Evolutionary conservation across 35 echinoderm and acorn worm genomes (phyloP), one percentile per base, ranked within the genome.

Genomic region (Holothuria glaberrima): DNA sequence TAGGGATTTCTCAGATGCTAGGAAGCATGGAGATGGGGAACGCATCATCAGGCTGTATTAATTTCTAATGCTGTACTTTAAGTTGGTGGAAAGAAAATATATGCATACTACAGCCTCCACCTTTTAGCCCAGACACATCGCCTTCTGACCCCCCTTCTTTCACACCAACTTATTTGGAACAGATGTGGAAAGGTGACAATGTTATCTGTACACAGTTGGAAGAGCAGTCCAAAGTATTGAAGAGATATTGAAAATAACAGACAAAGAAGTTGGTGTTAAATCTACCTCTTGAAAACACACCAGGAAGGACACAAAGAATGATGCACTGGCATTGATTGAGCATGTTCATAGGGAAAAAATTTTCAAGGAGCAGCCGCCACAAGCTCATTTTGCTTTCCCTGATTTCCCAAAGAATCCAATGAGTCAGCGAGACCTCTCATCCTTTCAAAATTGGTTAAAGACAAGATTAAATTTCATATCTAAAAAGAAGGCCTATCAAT

Each of bases 31-130:
- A 17, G 92, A 93, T 85, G 92, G 92, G 32, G 76, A 57, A 20
- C 58, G 92, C 6, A 69, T 93, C 17, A 33, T 93, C 3, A 38
- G 44, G 30, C 48, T 90, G 0, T 74, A 90, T 35, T 90, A 84
- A 44, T 93, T 80, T 24, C 77, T 93, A 24, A 52, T 93, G 87
- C 61, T 93, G 0, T 89, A 83, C 48, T 93, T 89, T 65, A 90
- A 82, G 56, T 28, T 72, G 6, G 65, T 22, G 92, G 75, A 1
- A 93, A 89, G 57, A 17, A 26, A 13, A 93, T 90, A 30, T 93
- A 93, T 74, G 87, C 84, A 3, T 72, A 68, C 26, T 73, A 93
- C 6, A 24, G 44, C 18, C 78, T 93, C 25, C 36, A 74, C 17
- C 76, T 90, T 16, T 45, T 93, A 21, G 80, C 79, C 13, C 87